These are phyloP conservation scores for Eilema griseolum DNA, from an alignment of 2,888 invertebrate genomes.

Conservation along the genomic window DNA sequence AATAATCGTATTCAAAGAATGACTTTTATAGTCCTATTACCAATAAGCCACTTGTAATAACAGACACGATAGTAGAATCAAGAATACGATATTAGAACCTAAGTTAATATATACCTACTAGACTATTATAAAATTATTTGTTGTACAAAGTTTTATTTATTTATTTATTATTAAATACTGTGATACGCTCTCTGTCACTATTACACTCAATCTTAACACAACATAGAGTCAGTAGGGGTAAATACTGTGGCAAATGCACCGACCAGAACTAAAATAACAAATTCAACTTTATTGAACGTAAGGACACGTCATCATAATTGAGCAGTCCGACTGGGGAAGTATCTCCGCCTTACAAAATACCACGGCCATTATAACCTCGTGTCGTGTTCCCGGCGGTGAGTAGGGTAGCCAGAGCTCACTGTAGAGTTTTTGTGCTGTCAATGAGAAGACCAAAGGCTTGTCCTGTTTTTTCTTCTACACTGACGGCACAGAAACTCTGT, in stretches of 20 bases:
- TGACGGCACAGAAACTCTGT: too few relatives aligned
- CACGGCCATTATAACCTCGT: too few relatives aligned
- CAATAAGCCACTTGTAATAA: not conserved
- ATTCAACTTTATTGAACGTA: too few relatives aligned
- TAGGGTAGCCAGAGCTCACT: too few relatives aligned
- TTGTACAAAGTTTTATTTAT: slow-evolving; percentile 78
- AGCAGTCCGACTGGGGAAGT: too few relatives aligned
- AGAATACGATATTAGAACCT: not conserved
- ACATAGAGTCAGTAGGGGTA: not conserved
- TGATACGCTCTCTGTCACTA: slow-evolving; percentile 67
- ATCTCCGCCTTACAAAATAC: too few relatives aligned
- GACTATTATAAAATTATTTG: slow-evolving; percentile 43
- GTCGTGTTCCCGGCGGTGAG: too few relatives aligned
- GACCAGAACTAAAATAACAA: not conserved
- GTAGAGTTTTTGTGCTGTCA: too few relatives aligned
- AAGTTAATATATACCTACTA: slow-evolving; percentile 10
- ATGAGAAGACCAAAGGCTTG: too few relatives aligned
- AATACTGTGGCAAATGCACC: not conserved
- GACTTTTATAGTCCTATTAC: not conserved
- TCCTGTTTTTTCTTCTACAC: too few relatives aligned
- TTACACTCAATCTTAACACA: slow-evolving; percentile 15
- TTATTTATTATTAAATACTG: slow-evolving; percentile 79
- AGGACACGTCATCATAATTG: too few relatives aligned
- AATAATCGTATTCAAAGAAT: not conserved
- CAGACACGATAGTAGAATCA: not conserved